Base-by-base conservation (phyloP, 1,140 invertebrate species). In the Campoletis sonorensis region DNA sequence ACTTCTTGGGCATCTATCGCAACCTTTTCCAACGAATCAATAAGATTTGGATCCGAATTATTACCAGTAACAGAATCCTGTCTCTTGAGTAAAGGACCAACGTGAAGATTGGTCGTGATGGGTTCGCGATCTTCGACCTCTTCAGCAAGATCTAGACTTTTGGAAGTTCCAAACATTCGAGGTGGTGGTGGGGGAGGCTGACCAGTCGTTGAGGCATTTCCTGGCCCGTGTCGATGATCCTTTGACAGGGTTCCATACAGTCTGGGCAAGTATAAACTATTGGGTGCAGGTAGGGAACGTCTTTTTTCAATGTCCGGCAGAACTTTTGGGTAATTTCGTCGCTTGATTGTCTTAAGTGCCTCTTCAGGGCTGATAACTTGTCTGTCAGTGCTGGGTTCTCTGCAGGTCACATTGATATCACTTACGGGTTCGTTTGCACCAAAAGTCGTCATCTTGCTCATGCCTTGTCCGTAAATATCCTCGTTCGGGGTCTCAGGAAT, bases 281-380 rank as follows among this genome's bases (percentile, higher is more conserved):
- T 89, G 21, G 89, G 90, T 0, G 87, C 88, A 1, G 91, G 91
- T 0, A 92, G 81, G 15, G 91, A 92, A 2, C 89, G 85, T 54
- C 91, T 84, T 78, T 91, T 92, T 73, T 92, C 90, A 18, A 92
- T 88, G 71, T 96, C 96, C 23, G 96, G 96, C 33, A 97, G 87
- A 8, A 97, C 96, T 93, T 97, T 97, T 0, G 96, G 96, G 88
- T 95, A 97, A 86, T 97, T 97, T 82, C 95, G 92, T 79, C 95
- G 92, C 88, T 95, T 95, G 37, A 97, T 95, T 8, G 94, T 95
- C 71, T 93, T 92, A 54, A 97, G 89, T 1, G 96, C 94, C 86
- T 96, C 95, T 85, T 95, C 95, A 5, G 94, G 93, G 13, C 93
- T 94, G 16, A 95, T 84, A 18, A 90, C 89, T 51, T 92, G 85